Evolutionary conservation across 37 sponge, comb jelly and placozoan genomes (phyloP).

Genomic region (Bolinopsis microptera): DNA sequence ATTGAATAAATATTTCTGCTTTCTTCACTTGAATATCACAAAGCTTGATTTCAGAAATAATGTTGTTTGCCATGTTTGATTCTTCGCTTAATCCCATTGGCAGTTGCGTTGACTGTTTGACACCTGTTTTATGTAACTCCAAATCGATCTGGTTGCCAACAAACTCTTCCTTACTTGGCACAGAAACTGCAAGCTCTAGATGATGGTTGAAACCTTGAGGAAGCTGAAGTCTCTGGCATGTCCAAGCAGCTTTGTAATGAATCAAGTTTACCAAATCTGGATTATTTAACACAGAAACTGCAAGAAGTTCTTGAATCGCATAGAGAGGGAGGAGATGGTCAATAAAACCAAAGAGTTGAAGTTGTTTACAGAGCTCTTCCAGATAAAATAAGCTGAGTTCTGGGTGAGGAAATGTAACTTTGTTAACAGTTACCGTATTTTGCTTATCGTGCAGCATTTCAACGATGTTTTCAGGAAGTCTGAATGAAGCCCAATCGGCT

Average conservation of each 20-base stretch:
- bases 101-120: not conserved
- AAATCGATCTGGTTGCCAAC: not conserved
- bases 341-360: constrained; percentile 1
- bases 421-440: constrained; percentile 12
- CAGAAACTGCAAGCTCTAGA: not conserved
- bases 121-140: not conserved
- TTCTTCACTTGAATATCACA: constrained; percentile 18
- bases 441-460: not conserved
- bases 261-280: not conserved
- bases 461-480: not conserved
- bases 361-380: constrained; percentile 38
- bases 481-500: constrained; percentile 43
- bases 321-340: constrained; percentile 45
- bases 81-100: constrained; percentile 31
- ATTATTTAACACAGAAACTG: constrained; percentile 6
- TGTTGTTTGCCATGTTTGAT: not conserved
- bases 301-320: constrained; percentile 49
- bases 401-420: constrained; percentile 57
- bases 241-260: not conserved
- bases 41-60: not conserved
- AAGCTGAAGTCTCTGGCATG: not conserved
- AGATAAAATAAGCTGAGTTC: constrained; percentile 35
- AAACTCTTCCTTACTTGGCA: not conserved
- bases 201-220: constrained; percentile 50
- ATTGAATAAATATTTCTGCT: constrained; percentile 47